These are phyloP conservation scores for Dipodomys spectabilis DNA, from an alignment of 2,113 vertebrate genomes.

Conservation along the genomic window DNA sequence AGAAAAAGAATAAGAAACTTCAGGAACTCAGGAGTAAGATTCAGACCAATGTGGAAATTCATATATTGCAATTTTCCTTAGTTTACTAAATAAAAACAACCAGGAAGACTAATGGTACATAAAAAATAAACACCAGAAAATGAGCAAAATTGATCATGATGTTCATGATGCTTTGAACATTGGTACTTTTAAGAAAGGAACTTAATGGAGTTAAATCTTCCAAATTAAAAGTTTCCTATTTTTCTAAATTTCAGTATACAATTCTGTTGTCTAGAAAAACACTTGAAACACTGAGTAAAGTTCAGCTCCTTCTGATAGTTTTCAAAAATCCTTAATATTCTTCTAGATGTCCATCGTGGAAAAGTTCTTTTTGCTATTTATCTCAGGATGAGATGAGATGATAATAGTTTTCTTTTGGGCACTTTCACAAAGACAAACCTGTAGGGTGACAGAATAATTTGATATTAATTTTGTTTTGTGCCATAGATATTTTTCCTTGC, in stretches of 20 bases:
- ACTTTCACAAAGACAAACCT: not conserved
- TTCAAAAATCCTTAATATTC: slow-evolving; percentile 4
- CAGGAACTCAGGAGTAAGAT: slow-evolving; percentile 8
- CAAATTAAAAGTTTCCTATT: not conserved
- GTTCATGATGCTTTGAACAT: slow-evolving; percentile 50
- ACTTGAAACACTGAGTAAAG: slow-evolving; percentile 27
- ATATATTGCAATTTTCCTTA: not conserved
- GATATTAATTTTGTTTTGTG: slow-evolving; percentile 30
- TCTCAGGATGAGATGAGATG: not conserved
- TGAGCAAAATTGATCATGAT: not conserved
- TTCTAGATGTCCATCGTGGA: not conserved
- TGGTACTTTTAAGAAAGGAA: slow-evolving; percentile 70
- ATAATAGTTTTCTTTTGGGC: not conserved
- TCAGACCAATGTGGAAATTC: slow-evolving; percentile 23
- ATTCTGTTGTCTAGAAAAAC: not conserved
- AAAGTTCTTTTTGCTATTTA: slow-evolving; percentile 1
- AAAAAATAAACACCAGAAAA: not conserved
- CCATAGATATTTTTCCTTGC: not conserved
- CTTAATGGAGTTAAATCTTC: slow-evolving; percentile 30
- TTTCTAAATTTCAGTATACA: not conserved
- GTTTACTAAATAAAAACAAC: slow-evolving; percentile 11
- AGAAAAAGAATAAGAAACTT: not conserved
- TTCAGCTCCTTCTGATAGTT: not conserved
- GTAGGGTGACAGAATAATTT: not conserved
- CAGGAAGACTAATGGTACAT: not conserved